Conservation (phyloP, 2,797 vertebrate genomes). For the Anguilla obscura region DNA sequence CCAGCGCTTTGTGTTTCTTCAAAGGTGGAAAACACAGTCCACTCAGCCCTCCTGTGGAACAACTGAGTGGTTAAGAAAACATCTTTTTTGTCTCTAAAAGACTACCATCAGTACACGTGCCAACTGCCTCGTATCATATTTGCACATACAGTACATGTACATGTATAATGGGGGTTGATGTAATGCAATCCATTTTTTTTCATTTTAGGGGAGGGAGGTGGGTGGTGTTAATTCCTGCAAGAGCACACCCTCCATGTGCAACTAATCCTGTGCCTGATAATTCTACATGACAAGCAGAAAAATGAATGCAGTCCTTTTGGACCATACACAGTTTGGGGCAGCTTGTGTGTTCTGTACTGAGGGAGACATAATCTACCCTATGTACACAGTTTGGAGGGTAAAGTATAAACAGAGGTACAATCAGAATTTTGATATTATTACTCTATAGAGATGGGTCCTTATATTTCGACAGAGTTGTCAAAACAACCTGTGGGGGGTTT, state of each 20-base stretch:
- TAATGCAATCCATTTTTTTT: not conserved
- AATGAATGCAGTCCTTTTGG: slow-evolving; percentile 12
- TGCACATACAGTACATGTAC: not conserved
- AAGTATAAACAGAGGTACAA: not conserved
- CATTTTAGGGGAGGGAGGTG: not conserved
- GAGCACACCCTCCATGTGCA: not conserved
- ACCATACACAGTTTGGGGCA: slow-evolving; percentile 2
- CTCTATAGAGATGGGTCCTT: not conserved
- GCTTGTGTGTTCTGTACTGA: not conserved
- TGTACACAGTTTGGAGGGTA: not conserved
- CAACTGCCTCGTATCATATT: not conserved
- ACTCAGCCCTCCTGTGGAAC: not conserved
- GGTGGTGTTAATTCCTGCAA: not conserved
- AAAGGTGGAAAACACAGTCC: not conserved
- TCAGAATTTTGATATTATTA: not conserved
- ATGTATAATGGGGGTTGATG: not conserved
- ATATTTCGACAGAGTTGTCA: not conserved
- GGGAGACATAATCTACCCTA: not conserved
- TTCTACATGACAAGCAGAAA: slow-evolving; percentile 12
- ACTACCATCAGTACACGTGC: not conserved
- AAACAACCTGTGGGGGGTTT: not conserved
- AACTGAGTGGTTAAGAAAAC: not conserved
- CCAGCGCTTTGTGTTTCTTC: not conserved
- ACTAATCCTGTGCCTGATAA: not conserved
- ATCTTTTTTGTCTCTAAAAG: not conserved